Percentiles rank a stretch among this genome's conserved stretches.
These are phyloP conservation scores for Limnephilus marmoratus DNA, from an alignment of 2,888 invertebrate genomes.

Conservation along the genomic window DNA sequence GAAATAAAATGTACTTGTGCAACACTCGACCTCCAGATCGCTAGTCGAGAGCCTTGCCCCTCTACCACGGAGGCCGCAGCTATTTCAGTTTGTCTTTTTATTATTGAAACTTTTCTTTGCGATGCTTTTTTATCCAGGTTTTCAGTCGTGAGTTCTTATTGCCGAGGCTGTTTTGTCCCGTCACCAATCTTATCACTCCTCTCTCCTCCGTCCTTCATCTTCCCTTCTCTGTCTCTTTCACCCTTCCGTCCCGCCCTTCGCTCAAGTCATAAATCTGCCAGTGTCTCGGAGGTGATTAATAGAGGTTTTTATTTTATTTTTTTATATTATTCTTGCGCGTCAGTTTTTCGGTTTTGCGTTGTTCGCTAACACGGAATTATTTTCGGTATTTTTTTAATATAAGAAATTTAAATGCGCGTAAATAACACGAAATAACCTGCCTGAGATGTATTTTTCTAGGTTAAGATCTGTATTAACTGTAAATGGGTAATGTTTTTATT, in stretches of 20 bases:
- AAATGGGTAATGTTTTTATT: no score
- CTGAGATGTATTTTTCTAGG: neutral
- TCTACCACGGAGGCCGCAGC: no score
- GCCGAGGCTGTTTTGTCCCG: neutral
- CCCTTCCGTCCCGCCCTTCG: neutral
- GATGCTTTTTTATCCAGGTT: neutral
- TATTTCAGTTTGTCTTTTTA: no score
- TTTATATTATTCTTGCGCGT: neutral
- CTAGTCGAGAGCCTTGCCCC: no score
- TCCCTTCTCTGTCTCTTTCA: neutral
- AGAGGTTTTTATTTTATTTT: neutral
- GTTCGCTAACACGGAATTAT: neutral
- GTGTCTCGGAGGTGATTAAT: constrained; percentile 2
- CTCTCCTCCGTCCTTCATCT: neutral
- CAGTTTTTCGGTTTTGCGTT: neutral
- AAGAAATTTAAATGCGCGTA: neutral
- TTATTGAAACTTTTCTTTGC: no score
- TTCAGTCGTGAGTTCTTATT: neutral
- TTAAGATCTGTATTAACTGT: neutral
- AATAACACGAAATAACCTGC: neutral
- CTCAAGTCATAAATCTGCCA: constrained; percentile 2
- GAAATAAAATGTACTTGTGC: no score
- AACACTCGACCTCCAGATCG: no score
- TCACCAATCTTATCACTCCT: neutral
- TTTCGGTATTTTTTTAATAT: neutral